phyloP scores from a whole-genome alignment of 2,113 vertebrate species.

The Chaenocephalus aceratus region DNA sequence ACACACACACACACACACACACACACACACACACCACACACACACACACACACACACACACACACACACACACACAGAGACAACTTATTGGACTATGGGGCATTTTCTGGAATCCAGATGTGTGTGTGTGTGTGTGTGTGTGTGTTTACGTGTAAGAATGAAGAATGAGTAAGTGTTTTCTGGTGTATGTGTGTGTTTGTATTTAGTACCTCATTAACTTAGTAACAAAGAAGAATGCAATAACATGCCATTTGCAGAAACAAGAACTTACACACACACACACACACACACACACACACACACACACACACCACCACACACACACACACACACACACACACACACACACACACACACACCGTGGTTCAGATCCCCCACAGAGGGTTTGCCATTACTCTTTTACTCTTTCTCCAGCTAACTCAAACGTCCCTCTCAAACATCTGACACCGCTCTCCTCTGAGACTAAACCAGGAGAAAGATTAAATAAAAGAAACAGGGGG shows the following conservation, averaged over 20 bases:
- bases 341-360: too few species aligned
- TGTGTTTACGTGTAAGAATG: slow-evolving; percentile 22
- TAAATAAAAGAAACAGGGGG: slow-evolving; percentile 14
- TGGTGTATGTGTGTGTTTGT: slow-evolving; percentile 47
- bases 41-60: too few species aligned
- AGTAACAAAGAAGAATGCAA: slow-evolving; percentile 59
- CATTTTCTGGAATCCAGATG: slow-evolving; percentile 65
- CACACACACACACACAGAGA: not conserved
- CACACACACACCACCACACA: too few species aligned
- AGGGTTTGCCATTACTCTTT: slow-evolving; percentile 37
- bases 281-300: too few species aligned
- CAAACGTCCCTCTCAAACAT: slow-evolving; percentile 8
- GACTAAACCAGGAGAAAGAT: slow-evolving; percentile 27
- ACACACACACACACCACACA: too few species aligned
- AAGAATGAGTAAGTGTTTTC: slow-evolving; percentile 1
- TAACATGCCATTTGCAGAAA: slow-evolving; percentile 56
- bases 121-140: slow-evolving; percentile 39
- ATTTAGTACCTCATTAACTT: slow-evolving; percentile 62
- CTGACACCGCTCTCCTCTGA: slow-evolving; percentile 18
- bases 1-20: too few species aligned
- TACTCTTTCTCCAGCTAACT: slow-evolving; percentile 12
- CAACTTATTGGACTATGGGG: slow-evolving; percentile 15
- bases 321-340: too few species aligned
- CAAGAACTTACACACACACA: slow-evolving; percentile 11
- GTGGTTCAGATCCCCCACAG: slow-evolving; percentile 39